phyloP scores from a whole-genome alignment of 2,888 invertebrate species.

The Apotomis capreana region DNA sequence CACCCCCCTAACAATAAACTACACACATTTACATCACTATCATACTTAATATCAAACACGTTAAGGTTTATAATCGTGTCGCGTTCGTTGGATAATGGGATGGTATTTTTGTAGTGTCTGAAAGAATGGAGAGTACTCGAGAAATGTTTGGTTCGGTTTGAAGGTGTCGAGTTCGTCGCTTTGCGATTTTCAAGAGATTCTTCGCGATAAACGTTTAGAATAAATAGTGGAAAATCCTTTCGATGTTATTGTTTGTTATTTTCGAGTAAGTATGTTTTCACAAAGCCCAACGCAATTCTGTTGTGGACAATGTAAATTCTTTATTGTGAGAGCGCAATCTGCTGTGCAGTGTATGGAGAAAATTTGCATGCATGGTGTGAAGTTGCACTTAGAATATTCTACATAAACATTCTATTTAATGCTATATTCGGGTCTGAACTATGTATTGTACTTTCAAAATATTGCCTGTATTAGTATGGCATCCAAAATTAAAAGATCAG shows the following conservation, averaged over 20 bases:
- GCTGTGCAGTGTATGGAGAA: too few relatives aligned
- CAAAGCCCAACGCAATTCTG: not conserved
- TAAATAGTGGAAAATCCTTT: constrained; percentile 9
- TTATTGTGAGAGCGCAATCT: not conserved
- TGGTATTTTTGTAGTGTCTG: constrained; percentile 23
- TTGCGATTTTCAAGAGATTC: constrained; percentile 1
- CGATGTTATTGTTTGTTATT: not conserved
- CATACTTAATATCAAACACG: constrained; percentile 8
- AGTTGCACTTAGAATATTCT: too few relatives aligned
- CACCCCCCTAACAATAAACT: constrained; percentile 8
- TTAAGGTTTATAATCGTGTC: constrained; percentile 18
- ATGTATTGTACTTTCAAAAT: too few relatives aligned
- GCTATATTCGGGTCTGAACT: too few relatives aligned
- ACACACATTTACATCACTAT: constrained; percentile 13
- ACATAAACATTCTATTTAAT: too few relatives aligned
- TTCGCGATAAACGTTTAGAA: constrained; percentile 15
- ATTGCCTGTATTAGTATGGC: too few relatives aligned
- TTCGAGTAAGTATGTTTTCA: not conserved
- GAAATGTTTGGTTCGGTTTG: constrained; percentile 15
- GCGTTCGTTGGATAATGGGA: constrained; percentile 5
- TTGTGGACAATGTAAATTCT: not conserved
- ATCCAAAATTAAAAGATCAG: too few relatives aligned
- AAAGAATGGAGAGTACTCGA: constrained; percentile 17
- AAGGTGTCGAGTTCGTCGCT: constrained; percentile 3
- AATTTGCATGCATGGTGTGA: too few relatives aligned